A percentile compares a stretch with the other conserved stretches of the same genome.
These are phyloP conservation scores for Lycaon pictus DNA, from an alignment of 2,113 vertebrate species.

Conservation along the genomic window DNA sequence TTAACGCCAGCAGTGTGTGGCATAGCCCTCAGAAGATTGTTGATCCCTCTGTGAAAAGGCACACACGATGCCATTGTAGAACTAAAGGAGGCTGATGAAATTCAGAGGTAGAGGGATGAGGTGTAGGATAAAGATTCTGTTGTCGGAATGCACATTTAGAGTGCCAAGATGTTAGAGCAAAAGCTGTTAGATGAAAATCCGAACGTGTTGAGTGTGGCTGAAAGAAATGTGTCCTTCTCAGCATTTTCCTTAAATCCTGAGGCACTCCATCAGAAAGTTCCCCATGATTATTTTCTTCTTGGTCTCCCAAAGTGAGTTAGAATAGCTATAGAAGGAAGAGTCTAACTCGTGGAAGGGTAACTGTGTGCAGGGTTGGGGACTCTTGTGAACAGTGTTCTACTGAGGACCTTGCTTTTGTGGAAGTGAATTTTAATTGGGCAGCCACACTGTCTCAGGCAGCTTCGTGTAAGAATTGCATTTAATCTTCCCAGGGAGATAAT, in stretches of 20 bases:
- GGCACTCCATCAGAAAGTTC: neutral
- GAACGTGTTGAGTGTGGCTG: neutral
- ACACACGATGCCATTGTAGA: neutral
- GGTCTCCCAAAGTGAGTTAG: neutral
- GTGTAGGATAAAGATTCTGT: neutral
- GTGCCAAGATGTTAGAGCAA: neutral
- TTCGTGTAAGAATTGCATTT: neutral
- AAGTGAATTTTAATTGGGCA: neutral
- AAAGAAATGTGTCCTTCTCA: neutral
- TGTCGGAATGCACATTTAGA: slow-evolving; percentile 44
- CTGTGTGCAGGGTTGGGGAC: neutral
- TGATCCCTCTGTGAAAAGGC: slow-evolving; percentile 11
- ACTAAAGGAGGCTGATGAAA: neutral
- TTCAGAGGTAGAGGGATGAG: slow-evolving; percentile 1
- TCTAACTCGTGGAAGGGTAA: neutral
- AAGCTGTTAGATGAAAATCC: slow-evolving; percentile 57
- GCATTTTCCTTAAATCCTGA: neutral
- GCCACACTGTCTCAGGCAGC: too few species aligned
- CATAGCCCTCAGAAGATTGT: slow-evolving; percentile 65
- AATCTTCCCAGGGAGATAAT: neutral
- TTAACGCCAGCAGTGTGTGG: slow-evolving; percentile 50
- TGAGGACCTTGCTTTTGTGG: neutral
- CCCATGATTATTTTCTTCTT: neutral
- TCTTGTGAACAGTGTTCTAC: too few species aligned
- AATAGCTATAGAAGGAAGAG: neutral